Base-by-base conservation (phyloP, 1,140 invertebrate species). In the Nylanderia fulva region DNA sequence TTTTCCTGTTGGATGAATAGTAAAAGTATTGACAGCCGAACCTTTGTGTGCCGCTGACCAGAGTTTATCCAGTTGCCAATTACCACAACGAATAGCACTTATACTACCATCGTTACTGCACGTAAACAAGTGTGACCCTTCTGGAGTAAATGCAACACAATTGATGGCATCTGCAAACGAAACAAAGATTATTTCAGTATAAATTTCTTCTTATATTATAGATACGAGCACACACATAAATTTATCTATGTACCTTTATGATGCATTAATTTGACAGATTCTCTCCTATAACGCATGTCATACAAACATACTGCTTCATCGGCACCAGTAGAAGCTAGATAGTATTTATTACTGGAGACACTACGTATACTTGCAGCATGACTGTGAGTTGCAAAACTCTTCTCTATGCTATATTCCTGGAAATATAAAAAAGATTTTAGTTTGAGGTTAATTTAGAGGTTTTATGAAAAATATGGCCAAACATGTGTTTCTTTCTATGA, bases 271-370 rank as follows among this genome's bases (percentile, higher is more conserved):
- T 97, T 96, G 52, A 97, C 98, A 90, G 96, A 95, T 93, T 99
- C 98, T 86, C 96, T 96, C 33, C 98, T 95, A 0, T 95, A 96
- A 69, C 96, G 96, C 94, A 99, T 96, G 93, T 99, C 97, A 90
- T 98, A 98, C 1, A 99, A 93, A 64, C 97, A 96, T 86, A 99
- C 97, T 63, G 96, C 96, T 95, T 99, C 98, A 95, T 99, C 98
- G n/a, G 97, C 96, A 60, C 98, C 97, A 11, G 98, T 98, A 27
- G 98, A 98, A 15, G 98, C 98, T 61, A 99, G 93, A 93, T 97
- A 97, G 90, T 97, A 96, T 29, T 96, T 96, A n/a, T 95, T 96
- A 27, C 96, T 95, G 1, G 97, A 96, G 4, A 99, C 91, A 89
- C 96, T 96, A 89, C 97, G 96, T 2, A 99, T 95, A 88, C 98